Conservation (phyloP, 2,797 vertebrate genomes). For the Manis crassicaudata region DNA sequence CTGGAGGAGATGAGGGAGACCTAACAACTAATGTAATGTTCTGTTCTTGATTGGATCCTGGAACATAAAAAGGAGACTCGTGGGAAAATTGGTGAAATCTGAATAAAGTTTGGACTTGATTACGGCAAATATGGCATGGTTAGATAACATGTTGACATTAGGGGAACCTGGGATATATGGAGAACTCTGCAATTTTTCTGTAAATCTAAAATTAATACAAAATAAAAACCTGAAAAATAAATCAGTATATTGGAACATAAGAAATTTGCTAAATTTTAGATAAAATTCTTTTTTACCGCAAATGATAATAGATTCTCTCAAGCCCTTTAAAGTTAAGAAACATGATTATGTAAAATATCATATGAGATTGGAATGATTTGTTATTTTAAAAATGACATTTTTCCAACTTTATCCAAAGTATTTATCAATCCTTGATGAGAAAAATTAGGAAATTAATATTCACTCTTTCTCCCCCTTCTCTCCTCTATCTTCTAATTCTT, state of each 20-base stretch:
- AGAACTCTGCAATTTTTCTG: background rate
- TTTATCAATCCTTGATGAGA: background rate
- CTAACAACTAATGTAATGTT: rapidly evolving
- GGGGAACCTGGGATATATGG: background rate
- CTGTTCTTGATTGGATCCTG: background rate
- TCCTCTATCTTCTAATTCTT: background rate
- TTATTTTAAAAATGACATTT: slow-evolving; percentile 19
- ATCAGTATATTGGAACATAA: background rate
- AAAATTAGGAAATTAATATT: background rate
- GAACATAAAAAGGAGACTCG: background rate
- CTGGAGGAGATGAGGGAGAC: background rate
- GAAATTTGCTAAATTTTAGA: background rate
- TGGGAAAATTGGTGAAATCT: background rate
- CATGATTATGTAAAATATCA: background rate
- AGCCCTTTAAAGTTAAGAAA: background rate
- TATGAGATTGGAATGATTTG: background rate
- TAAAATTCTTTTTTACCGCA: background rate
- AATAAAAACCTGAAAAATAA: background rate
- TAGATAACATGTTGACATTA: background rate
- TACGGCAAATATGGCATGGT: background rate
- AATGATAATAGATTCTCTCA: background rate
- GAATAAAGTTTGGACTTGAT: background rate
- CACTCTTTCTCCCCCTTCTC: background rate
- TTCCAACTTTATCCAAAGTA: background rate
- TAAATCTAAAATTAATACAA: background rate